Evolutionary conservation across 2,888 invertebrate species (phyloP).

Genomic region (Baronia brevicornis): DNA sequence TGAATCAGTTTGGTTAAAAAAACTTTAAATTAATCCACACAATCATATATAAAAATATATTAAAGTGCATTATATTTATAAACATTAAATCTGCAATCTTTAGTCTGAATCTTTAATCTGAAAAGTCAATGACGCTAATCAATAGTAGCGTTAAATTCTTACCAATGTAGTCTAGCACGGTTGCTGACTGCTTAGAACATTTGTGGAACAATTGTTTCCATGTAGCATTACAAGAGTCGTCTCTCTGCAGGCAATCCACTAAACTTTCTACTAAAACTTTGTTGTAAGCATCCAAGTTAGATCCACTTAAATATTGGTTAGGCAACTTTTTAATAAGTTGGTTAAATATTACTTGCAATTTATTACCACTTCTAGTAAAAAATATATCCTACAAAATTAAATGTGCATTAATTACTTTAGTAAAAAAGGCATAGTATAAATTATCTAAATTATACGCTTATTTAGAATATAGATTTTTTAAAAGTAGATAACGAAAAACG

Average conservation of each 20-base stretch:
- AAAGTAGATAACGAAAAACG: too few relatives aligned
- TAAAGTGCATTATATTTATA: too few relatives aligned
- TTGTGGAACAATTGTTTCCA: slow-evolving; percentile 83
- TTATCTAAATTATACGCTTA: too few relatives aligned
- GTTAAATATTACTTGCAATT: slow-evolving; percentile 74
- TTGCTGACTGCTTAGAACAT: slow-evolving; percentile 79
- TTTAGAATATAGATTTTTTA: too few relatives aligned
- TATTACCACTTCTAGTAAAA: slow-evolving; percentile 61
- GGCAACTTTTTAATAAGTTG: slow-evolving; percentile 79
- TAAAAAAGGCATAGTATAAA: slow-evolving; percentile 2
- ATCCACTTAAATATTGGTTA: slow-evolving; percentile 59
- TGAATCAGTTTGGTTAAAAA: too few relatives aligned
- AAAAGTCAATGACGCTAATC: too few relatives aligned
- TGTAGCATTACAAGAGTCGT: slow-evolving; percentile 78
- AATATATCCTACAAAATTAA: slow-evolving; percentile 52
- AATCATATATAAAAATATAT: too few relatives aligned
- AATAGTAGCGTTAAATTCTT: slow-evolving; percentile 33
- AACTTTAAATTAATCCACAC: too few relatives aligned
- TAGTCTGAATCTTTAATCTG: too few relatives aligned
- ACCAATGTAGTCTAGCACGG: slow-evolving; percentile 77
- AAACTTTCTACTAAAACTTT: slow-evolving; percentile 77
- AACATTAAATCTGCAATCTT: too few relatives aligned
- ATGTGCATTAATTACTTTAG: neutral
- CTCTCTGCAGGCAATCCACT: slow-evolving; percentile 75
- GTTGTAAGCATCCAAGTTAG: slow-evolving; percentile 59